A percentile compares a stretch with the other conserved stretches of the same genome.
Evolutionary conservation across 2,888 invertebrate species (phyloP).

Genomic region (Dyspetes luteomarginatus): DNA sequence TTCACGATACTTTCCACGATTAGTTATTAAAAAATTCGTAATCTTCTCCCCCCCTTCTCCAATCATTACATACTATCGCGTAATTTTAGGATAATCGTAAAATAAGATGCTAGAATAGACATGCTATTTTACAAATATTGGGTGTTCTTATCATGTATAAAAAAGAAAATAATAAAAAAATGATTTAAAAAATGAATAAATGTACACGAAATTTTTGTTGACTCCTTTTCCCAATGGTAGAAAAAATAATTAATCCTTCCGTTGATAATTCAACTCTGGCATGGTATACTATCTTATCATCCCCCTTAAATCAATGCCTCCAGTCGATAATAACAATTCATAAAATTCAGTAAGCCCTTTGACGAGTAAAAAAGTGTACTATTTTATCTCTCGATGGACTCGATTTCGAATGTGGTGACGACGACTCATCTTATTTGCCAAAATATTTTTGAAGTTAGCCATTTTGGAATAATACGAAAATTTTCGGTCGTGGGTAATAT

Average conservation of each 20-base stretch:
- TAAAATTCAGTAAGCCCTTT: no score
- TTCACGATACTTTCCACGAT: constrained; percentile 72
- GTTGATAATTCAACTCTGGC: no score
- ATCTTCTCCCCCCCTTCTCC: constrained; percentile 11
- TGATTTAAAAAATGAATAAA: constrained; percentile 33
- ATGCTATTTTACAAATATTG: constrained; percentile 77
- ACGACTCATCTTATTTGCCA: no score
- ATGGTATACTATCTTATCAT: no score
- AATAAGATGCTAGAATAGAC: constrained; percentile 75
- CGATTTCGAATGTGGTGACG: no score
- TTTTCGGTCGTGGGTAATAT: neutral
- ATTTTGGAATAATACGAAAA: no score
- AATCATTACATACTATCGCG: constrained; percentile 17
- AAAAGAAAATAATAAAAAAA: constrained; percentile 48
- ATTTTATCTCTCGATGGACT: no score
- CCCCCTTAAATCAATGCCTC: no score
- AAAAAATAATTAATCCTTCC: neutral
- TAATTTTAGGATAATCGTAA: constrained; percentile 72
- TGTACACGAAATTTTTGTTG: neutral
- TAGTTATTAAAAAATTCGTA: constrained; percentile 58
- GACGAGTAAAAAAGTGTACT: no score
- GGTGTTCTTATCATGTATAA: constrained; percentile 65
- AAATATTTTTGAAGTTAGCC: no score
- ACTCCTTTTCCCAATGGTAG: neutral
- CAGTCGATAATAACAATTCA: no score